phyloP scores from a whole-genome alignment of 2,113 vertebrate genomes.

The Rhegmatorhina hoffmannsi region DNA sequence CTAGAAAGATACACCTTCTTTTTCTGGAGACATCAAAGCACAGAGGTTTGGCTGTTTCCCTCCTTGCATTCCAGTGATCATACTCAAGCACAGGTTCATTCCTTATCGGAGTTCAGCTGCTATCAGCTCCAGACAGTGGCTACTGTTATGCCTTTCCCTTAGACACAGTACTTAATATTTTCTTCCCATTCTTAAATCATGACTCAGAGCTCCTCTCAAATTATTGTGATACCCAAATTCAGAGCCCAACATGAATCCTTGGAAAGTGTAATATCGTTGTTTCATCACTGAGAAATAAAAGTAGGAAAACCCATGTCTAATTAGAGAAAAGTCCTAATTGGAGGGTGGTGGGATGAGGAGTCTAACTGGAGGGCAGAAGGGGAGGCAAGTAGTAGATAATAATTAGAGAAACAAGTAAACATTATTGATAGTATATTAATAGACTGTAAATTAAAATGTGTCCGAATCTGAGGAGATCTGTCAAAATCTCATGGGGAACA shows the following conservation, averaged over 20 bases:
- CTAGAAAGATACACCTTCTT: neutral
- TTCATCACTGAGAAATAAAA: neutral
- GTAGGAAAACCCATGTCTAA: neutral
- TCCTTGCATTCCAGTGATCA: neutral
- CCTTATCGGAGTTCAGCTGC: neutral
- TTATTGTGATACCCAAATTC: neutral
- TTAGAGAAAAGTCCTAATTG: neutral
- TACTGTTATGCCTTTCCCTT: neutral
- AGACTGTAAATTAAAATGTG: neutral
- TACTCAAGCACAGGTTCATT: neutral
- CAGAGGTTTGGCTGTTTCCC: neutral
- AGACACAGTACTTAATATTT: neutral
- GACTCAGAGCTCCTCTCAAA: neutral
- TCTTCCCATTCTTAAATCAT: neutral
- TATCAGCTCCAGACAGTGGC: neutral
- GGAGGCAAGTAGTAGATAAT: neutral
- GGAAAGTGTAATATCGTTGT: neutral
- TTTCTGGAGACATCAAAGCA: neutral
- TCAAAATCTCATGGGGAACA: neutral
- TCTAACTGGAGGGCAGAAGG: neutral
- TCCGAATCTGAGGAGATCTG: neutral
- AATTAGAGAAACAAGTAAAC: neutral
- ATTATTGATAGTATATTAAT: neutral
- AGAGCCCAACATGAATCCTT: neutral
- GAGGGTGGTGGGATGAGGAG: no score